Percentiles rank a stretch among this genome's conserved stretches.
Evolutionary conservation across 2,888 invertebrate genomes (phyloP).

Genomic region (Aporophyla lueneburgensis): DNA sequence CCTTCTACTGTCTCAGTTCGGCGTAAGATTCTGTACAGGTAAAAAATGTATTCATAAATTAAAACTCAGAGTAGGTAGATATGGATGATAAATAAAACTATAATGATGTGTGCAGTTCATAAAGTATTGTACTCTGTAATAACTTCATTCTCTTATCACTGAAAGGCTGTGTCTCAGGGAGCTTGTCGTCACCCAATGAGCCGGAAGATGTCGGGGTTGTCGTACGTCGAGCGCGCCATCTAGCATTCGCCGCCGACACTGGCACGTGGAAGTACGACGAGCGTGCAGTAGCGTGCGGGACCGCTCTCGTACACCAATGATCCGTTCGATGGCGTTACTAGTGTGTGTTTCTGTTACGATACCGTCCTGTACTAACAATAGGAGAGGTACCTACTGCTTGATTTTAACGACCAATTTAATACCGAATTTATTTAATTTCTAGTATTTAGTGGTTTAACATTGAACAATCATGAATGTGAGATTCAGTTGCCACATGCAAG

Average conservation of each 20-base stretch:
- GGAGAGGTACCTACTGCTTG: not conserved
- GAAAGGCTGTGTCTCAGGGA: too few relatives aligned
- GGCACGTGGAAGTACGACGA: too few relatives aligned
- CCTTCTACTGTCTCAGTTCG: too few relatives aligned
- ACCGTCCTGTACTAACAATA: too few relatives aligned
- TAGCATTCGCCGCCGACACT: not conserved
- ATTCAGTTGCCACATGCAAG: not conserved
- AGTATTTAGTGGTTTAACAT: not conserved
- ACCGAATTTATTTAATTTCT: not conserved
- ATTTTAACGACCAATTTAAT: not conserved
- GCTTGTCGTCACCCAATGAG: not conserved
- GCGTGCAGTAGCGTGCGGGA: not conserved
- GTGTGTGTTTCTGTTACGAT: not conserved
- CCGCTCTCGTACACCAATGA: not conserved
- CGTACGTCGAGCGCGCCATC: constrained; percentile 2
- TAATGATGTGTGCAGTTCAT: too few relatives aligned
- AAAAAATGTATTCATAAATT: too few relatives aligned
- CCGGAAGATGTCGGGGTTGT: not conserved
- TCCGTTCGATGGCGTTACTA: constrained; percentile 17
- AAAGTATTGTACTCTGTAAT: too few relatives aligned
- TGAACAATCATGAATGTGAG: not conserved
- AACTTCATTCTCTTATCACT: too few relatives aligned
- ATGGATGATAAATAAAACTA: too few relatives aligned
- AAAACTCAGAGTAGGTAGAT: too few relatives aligned
- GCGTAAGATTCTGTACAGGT: too few relatives aligned